Evolutionary conservation across 53 echinoderm and acorn worm species (phyloP), one percentile per base, ranked within the genome.

Genomic region (Astropecten irregularis): DNA sequence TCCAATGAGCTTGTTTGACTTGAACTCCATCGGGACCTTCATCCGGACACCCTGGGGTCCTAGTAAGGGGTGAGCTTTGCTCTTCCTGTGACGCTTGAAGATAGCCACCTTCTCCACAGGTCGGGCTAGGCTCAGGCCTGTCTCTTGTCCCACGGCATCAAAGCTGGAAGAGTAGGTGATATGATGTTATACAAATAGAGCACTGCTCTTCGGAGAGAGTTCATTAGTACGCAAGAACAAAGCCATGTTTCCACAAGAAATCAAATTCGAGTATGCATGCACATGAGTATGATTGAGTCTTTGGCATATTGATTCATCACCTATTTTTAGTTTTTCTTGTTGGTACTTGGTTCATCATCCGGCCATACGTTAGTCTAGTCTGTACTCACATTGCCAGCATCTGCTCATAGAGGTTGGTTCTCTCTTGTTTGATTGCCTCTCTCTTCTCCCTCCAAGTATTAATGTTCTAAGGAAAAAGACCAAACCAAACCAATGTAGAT

Each of bases 301-400:
- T n/a, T n/a, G n/a, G n/a, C n/a, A n/a, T n/a, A n/a, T n/a, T n/a
- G n/a, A n/a, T n/a, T n/a, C n/a, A n/a, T n/a, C n/a, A n/a, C n/a
- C n/a, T n/a, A n/a, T n/a, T n/a, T n/a, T n/a, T n/a, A n/a, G n/a
- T n/a, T n/a, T n/a, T n/a, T n/a, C n/a, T n/a, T n/a, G n/a, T n/a
- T n/a, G n/a, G n/a, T n/a, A n/a, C n/a, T n/a, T n/a, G n/a, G n/a
- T n/a, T n/a, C n/a, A n/a, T n/a, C n/a, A n/a, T n/a, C n/a, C n/a
- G n/a, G n/a, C n/a, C n/a, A n/a, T n/a, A n/a, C n/a, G n/a, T n/a
- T n/a, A n/a, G n/a, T n/a, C n/a, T n/a, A n/a, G n/a, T n/a, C n/a
- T n/a, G n/a, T n/a, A 83, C 99, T 97, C 58, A 97, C 99, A 97
- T 97, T 20, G 92, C 94, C 25, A 90, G 51, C 92, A 97, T 89